Base-by-base conservation (phyloP, 1,140 invertebrate species). In the Brachionus manjavacas region DNA sequence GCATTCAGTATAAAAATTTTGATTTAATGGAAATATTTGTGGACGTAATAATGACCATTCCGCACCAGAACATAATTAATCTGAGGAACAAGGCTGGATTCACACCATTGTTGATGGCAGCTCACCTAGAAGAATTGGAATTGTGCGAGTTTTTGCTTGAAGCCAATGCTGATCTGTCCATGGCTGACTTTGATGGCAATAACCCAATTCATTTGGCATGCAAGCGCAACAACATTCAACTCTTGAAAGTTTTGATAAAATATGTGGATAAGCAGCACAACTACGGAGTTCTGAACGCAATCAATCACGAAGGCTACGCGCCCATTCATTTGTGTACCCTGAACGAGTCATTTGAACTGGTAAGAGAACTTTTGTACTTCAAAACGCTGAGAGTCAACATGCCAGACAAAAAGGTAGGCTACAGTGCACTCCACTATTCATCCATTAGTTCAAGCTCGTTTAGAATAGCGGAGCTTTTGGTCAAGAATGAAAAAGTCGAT, bases 1-100 rank as follows among this genome's bases (percentile, higher is more conserved):
- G 72, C 46, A 76, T 76, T 49, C 16, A 43, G 20, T 14, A 76
- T 49, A n/a, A n/a, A 46, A 76, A 76, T 76, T 76, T 28, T 49
- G 72, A 76, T 25, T 16, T 76, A 23, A n/a, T 76, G 1, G 72
- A 23, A 46, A 49, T 76, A 35, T 76, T 76, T 49, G 41, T 76
- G 7, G 72, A 76, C 20, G 72, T 76, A 1, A 49, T 46, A 25
- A 11, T 76, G 9, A 76, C 72, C 12, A 76, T 76, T 25, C 72
- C 72, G 7, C 46, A 76, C 49, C 72, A 76, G 46, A 76, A 76
- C 31, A 49, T 76, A 49, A 49, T 76, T 12, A 76, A 76, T 76
- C 14, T 49, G 16, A 46, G 43, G 52, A 76, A 76, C 31, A 35
- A 76, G 20, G 28, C 41, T 11, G 23, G 43, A 4, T 14, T 76